Evolutionary conservation across 2,888 invertebrate genomes (phyloP).

Genomic region (Orthosia incerta): DNA sequence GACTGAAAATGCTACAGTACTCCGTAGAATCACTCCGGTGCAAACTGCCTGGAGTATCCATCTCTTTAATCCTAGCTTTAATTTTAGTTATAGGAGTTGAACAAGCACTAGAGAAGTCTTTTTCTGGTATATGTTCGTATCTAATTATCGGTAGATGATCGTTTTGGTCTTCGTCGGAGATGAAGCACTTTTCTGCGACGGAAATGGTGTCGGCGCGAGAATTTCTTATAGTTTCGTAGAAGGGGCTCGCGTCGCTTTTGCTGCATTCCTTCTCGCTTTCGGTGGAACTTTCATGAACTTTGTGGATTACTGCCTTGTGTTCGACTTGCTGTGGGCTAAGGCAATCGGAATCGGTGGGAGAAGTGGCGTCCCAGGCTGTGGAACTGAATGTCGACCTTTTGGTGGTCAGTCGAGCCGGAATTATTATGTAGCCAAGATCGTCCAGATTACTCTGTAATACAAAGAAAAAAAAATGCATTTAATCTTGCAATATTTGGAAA

Average conservation of each 20-base stretch:
- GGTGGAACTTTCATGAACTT: slow-evolving; percentile 70
- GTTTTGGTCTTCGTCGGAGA: slow-evolving; percentile 75
- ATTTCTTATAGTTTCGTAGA: slow-evolving; percentile 81
- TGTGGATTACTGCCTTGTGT: slow-evolving; percentile 80
- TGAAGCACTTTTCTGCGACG: slow-evolving; percentile 76
- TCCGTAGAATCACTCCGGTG: slow-evolving; percentile 89
- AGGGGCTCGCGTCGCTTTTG: slow-evolving; percentile 76
- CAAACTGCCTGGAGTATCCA: slow-evolving; percentile 81
- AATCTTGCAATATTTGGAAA: not conserved
- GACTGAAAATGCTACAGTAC: slow-evolving; percentile 88
- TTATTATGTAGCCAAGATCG: slow-evolving; percentile 84
- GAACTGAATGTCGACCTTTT: slow-evolving; percentile 79
- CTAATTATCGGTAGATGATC: slow-evolving; percentile 67
- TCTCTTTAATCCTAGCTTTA: slow-evolving; percentile 80
- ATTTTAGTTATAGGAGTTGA: slow-evolving; percentile 85
- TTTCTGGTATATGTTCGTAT: slow-evolving; percentile 77
- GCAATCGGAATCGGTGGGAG: slow-evolving; percentile 84
- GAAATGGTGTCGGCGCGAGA: slow-evolving; percentile 66
- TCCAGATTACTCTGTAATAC: slow-evolving; percentile 80
- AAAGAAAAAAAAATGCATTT: not conserved
- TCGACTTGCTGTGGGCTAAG: slow-evolving; percentile 77
- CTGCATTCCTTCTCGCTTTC: slow-evolving; percentile 81
- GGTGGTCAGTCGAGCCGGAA: slow-evolving; percentile 80
- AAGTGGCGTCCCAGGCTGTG: slow-evolving; percentile 79
- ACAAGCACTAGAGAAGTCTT: slow-evolving; percentile 83